Evolutionary conservation across 2,888 invertebrate species (phyloP), one percentile per base, ranked within the genome.

Genomic region (Tineola bisselliella): DNA sequence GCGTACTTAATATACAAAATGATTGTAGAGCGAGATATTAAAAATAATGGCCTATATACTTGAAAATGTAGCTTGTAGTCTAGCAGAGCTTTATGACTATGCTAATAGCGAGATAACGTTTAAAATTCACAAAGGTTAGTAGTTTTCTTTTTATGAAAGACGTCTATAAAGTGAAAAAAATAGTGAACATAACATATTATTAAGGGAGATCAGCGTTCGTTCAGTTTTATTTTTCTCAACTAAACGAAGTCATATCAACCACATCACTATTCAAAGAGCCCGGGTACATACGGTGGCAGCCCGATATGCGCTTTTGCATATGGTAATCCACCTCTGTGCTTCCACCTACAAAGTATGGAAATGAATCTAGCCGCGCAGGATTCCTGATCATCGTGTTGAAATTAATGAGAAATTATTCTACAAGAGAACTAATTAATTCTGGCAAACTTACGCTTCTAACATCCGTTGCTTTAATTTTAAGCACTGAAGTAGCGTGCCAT

Each of bases 331-430:
- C 67, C 66, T 69, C 64, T 68, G 69, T 65, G 66, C 66, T 66
- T 66, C 63, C 63, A 68, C 68, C 68, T 72, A 73, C 70, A 76
- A 73, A 76, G 70, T 71, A 69, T 76, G 72, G 70, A 79, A 79
- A 78, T 76, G 67, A 44, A 60, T 60, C 48, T 15, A 17, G 58
- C 74, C 67, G 66, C 65, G 70, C 70, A 65, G 67, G 66, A 63
- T 71, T 71, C 68, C 70, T 65, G 68, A 69, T 65, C 66, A 67
- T 65, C 70, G 69, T 73, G 76, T 80, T 71, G 67, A 76, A 76
- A 78, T 78, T 77, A 81, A 82, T 77, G 76, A 77, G 77, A 75
- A 78, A 76, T 78, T 75, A 76, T 76, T 73, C 70, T 65, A 67
- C 69, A 71, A 67, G 70, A 71, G 68, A 67, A 70, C 71, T 78